Base-by-base conservation (phyloP, 1,140 invertebrate species). In the Leptonema lineaticorne region DNA sequence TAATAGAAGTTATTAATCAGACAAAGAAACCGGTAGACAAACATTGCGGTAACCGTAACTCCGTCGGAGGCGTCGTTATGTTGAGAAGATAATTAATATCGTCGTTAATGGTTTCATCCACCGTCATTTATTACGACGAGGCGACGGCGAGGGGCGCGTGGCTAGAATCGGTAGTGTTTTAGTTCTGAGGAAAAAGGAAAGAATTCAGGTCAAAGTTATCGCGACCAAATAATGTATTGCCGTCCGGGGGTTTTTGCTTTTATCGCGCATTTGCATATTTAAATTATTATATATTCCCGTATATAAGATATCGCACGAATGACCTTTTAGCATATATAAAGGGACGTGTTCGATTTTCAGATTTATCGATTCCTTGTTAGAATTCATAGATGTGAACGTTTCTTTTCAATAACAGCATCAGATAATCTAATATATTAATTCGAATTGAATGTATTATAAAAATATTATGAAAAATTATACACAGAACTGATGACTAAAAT, bases 51-150 rank as follows among this genome's bases (percentile, higher is more conserved):
- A 26, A 9, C 18, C 1, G 11, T n/a, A n/a, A n/a, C n/a, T n/a
- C n/a, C n/a, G n/a, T n/a, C n/a, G 18, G 9, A 26, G 22, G 5
- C 24, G 2, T 53, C 24, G 2, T 53, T 53, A 20, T 24, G 24
- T 4, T 11, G 18, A 24, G 48, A 20, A 53, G 24, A 20, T 20
- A 53, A 24, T 53, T 53, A 20, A 53, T 53, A 53, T 53, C 24
- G 20, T 53, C 48, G 5, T 53, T 53, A 24, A 53, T 41, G 37
- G 37, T 41, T 41, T 41, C 37, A 41, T 41, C 37, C 37, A 41
- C 2, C 37, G 37, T 41, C 37, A 41, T 41, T 41, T 41, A 41
- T 41, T 41, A 41, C 16, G 37, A 16, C 37, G 11, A 16, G 16
- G 37, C 16, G 37, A 16, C 16, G 11, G 2, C 37, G 37, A 41